Conservation (phyloP, 2,797 vertebrate species). For the Chromobotia macracanthus region DNA sequence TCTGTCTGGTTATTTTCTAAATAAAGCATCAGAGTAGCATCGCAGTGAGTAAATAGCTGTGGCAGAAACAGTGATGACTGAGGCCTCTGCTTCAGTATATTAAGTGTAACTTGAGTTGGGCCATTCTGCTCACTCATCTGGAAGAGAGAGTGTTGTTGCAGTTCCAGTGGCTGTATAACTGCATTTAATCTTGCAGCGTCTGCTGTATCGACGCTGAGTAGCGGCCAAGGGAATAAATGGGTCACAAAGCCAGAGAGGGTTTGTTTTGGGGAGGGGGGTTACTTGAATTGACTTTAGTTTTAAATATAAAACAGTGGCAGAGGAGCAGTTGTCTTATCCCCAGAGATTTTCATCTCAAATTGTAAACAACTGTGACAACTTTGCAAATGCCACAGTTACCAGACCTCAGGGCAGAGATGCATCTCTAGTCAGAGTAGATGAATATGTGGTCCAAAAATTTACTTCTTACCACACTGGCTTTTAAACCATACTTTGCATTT, state of each 20-base stretch:
- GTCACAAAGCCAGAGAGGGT: slow-evolving; percentile 24
- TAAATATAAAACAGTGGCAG: slow-evolving; percentile 15
- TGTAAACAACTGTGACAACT: slow-evolving; percentile 54
- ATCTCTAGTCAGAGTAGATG: slow-evolving; percentile 55
- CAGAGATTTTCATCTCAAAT: slow-evolving; percentile 58
- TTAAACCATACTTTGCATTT: too few species aligned
- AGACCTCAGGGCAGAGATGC: slow-evolving; percentile 65
- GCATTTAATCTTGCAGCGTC: slow-evolving; percentile 27
- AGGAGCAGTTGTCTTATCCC: slow-evolving; percentile 26
- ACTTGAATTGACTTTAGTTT: slow-evolving; percentile 23
- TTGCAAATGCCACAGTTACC: slow-evolving; percentile 63
- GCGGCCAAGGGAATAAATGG: slow-evolving; percentile 37
- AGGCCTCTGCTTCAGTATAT: slow-evolving; percentile 27
- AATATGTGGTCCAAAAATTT: not conserved
- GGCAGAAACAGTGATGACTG: slow-evolving; percentile 26
- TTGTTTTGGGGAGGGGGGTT: slow-evolving; percentile 21
- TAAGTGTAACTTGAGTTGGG: slow-evolving; percentile 18
- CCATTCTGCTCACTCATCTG: slow-evolving; percentile 43
- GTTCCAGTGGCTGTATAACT: slow-evolving; percentile 24
- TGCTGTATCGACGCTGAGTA: slow-evolving; percentile 23
- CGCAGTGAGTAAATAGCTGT: slow-evolving; percentile 12
- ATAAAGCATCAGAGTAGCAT: slow-evolving; percentile 31
- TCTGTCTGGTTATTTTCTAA: slow-evolving; percentile 19
- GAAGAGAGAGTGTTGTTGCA: slow-evolving; percentile 31
- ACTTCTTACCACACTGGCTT: not conserved